Evolutionary conservation across 1,140 invertebrate species (phyloP), one percentile per base, ranked within the genome.

Genomic region (Neodiprion virginianus): DNA sequence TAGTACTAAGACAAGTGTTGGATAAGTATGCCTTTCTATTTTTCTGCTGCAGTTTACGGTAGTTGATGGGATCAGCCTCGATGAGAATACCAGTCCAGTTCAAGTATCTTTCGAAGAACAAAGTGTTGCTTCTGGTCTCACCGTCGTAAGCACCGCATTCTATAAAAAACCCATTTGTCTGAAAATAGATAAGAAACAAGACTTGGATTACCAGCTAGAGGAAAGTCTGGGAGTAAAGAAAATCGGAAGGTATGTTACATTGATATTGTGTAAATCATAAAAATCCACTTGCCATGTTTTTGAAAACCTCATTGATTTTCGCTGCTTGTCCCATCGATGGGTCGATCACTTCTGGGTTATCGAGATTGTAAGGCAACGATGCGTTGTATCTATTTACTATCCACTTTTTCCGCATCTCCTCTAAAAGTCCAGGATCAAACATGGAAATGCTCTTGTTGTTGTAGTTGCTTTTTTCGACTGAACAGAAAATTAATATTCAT

Each of bases 81-180:
- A 92, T 87, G 0, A 91, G 79, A n/a, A 91, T 75, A 40, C 90
- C 90, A 7, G 79, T 86, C 90, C 90, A 91, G 68, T 79, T 79
- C 12, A 83, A 78, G 47, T 79, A 79, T 53, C 83, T 78, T 75
- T 91, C 90, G 47, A 92, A 82, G 50, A 82, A 85, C 50, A 91
- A 79, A 8, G 89, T 90, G 75, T 91, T 91, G 12, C 90, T 91
- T 23, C 88, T 78, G 7, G 83, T 87, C 76, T 90, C 89, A 0
- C 91, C 91, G 76, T 91, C 89, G 14, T 89, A 82, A 14, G 89
- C 90, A 10, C 90, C 90, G 74, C 86, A 89, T 76, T 91, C 90
- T 66, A 91, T 81, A 79, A 90, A 90, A 79, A 90, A 90, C 23
- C 90, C 90, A 76, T 87, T 85, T 75, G 67, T 85, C 87, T 89